phyloP scores from a whole-genome alignment of 2,797 vertebrate genomes.

The Allobates femoralis region DNA sequence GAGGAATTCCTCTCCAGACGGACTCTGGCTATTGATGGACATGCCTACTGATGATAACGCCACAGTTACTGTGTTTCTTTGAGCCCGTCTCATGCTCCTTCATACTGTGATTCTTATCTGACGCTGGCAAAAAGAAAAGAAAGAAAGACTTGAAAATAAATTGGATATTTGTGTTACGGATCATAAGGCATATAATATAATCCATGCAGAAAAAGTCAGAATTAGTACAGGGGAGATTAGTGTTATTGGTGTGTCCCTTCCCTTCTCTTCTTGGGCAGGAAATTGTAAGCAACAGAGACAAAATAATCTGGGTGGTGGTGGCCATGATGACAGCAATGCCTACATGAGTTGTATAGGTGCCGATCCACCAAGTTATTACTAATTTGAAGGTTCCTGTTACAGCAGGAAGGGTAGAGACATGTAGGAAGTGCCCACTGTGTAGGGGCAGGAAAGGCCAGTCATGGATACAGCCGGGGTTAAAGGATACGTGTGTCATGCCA shows the following conservation, averaged over 20 bases:
- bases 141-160: not conserved
- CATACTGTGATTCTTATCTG: conserved; percentile 53
- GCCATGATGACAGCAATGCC: conserved; percentile 14
- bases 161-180: not conserved
- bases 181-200: not conserved
- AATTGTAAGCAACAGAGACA: conserved; percentile 11
- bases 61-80: conserved; percentile 45
- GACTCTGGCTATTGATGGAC: conserved; percentile 59
- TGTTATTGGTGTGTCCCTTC: not conserved
- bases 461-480: not conserved
- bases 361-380: not conserved
- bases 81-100: conserved; percentile 48
- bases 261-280: not conserved
- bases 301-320: conserved; percentile 16
- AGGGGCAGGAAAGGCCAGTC: not conserved
- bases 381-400: conserved; percentile 28
- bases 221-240: not conserved
- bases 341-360: not conserved
- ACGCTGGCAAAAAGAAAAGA: not conserved
- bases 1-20: conserved; percentile 63
- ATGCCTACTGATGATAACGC: conserved; percentile 54
- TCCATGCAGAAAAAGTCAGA: not conserved
- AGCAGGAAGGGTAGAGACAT: conserved; percentile 1
- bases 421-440: not conserved
- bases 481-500: not conserved